Conservation (phyloP, 2,888 invertebrate genomes). For the Cabera pusaria region DNA sequence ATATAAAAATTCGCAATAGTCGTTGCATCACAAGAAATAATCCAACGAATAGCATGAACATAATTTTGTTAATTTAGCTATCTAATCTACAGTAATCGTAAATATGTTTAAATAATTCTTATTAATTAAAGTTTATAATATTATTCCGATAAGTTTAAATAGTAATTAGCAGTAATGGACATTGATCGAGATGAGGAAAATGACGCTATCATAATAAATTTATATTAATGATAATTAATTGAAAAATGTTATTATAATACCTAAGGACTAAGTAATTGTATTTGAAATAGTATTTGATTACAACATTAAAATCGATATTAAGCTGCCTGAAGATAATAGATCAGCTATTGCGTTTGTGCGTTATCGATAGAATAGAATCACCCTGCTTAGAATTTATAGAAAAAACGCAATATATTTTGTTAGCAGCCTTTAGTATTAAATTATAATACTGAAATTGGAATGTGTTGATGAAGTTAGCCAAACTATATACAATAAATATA, state of each 20-base stretch:
- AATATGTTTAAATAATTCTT: slow-evolving; percentile 17
- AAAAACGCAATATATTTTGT: slow-evolving; percentile 30
- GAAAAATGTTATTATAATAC: slow-evolving; percentile 13
- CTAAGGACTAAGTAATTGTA: slow-evolving; percentile 10
- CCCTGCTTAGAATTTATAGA: slow-evolving; percentile 54
- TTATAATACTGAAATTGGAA: slow-evolving; percentile 43
- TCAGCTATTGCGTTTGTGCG: slow-evolving; percentile 63
- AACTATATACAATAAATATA: slow-evolving; percentile 45
- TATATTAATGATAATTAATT: slow-evolving; percentile 7
- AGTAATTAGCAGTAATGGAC: slow-evolving; percentile 8
- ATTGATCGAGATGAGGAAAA: slow-evolving; percentile 12
- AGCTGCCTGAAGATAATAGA: slow-evolving; percentile 38
- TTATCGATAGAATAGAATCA: slow-evolving; percentile 49
- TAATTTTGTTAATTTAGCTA: slow-evolving; percentile 25
- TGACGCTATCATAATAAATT: slow-evolving; percentile 1
- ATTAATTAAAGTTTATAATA: slow-evolving; percentile 15
- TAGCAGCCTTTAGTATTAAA: slow-evolving; percentile 38
- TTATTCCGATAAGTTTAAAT: slow-evolving; percentile 6
- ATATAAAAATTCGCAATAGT: too few relatives aligned
- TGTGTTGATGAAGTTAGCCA: slow-evolving; percentile 34
- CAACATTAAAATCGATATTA: slow-evolving; percentile 19
- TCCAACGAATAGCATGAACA: slow-evolving; percentile 8
- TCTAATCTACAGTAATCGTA: slow-evolving; percentile 28
- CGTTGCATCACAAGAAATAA: slow-evolving; percentile 15
- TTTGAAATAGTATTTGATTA: slow-evolving; percentile 11